A percentile compares a stretch with the other conserved stretches of the same genome.
These are phyloP conservation scores for Tipula helvola DNA, from an alignment of 2,888 invertebrate species.

Conservation along the genomic window DNA sequence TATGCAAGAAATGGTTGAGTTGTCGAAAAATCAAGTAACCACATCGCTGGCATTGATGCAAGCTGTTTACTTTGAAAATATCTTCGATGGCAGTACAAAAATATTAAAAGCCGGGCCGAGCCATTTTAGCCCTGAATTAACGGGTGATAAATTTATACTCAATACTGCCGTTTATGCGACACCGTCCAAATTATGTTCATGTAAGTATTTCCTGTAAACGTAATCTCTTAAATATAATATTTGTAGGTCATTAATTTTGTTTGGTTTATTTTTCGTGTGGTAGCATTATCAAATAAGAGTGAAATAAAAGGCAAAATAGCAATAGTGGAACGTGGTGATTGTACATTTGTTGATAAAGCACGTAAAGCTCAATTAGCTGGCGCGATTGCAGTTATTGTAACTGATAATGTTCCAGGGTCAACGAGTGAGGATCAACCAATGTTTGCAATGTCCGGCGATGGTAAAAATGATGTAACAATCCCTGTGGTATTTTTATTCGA, in stretches of 20 bases:
- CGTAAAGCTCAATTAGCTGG: constrained; percentile 69
- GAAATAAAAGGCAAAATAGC: constrained; percentile 60
- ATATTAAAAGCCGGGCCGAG: constrained; percentile 71
- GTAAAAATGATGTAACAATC: constrained; percentile 70
- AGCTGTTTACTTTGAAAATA: constrained; percentile 36
- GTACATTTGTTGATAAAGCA: constrained; percentile 93
- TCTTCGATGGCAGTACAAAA: constrained; percentile 29
- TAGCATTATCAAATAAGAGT: constrained; percentile 43
- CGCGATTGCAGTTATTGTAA: constrained; percentile 71
- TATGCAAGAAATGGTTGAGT: constrained; percentile 94
- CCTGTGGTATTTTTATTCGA: constrained; percentile 85
- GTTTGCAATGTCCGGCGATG: constrained; percentile 97
- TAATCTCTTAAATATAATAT: not conserved
- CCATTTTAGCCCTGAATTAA: constrained; percentile 74
- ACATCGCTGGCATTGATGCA: constrained; percentile 33
- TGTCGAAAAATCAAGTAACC: constrained; percentile 56
- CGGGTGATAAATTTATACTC: constrained; percentile 48
- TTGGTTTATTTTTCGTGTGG: not conserved
- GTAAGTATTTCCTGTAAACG: constrained; percentile 8
- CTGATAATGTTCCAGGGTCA: constrained; percentile 68
- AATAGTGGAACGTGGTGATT: constrained; percentile 80
- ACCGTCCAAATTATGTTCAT: constrained; percentile 53
- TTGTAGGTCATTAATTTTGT: not conserved
- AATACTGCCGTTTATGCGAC: constrained; percentile 50
- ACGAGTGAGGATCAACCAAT: constrained; percentile 64